Base-by-base conservation (phyloP, 2,888 invertebrate species). In the Acrobasis consociella region DNA sequence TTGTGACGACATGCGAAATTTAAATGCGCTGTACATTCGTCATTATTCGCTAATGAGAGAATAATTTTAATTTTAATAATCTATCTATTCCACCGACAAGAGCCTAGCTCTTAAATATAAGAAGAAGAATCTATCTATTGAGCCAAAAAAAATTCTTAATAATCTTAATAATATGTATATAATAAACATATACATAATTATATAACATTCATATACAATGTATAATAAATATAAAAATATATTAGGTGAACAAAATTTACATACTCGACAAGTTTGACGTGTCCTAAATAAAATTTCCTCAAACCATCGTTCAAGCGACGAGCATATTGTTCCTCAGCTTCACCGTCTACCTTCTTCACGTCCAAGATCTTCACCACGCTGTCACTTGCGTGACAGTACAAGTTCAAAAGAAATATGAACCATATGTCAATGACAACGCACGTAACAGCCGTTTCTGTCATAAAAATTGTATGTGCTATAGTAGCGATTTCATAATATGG, bases 401-500 rank as follows among this genome's bases (percentile, higher is more conserved):
- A 81, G 56, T 72, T 77, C 65, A 83, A 73, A 0, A 86, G 59
- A 1, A 85, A 46, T 16, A 85, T 74, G 58, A 86, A 88, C 86
- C 87, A 90, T 67, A 86, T 71, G 61, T 89, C 87, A 15, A 79
- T 64, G 0, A 75, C 61, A 2, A 83, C 67, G 9, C 81, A 72
- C 0, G 77, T 77, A 9, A 78, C 75, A 0, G 77, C 65, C 16
- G 81, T 72, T 63, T 80, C 71, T 8, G 78, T 68, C 15, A 89
- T 64, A 64, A 77, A 86, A 8, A 82, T 64, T 0, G 72, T 68
- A 61, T 90, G 89, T 0, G 88, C 59, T 0, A 80, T 42, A 66
- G 84, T 78, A 0, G 81, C 80, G 0, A 89, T 60, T 69, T 89
- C 88, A 42, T 81, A 83, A 58, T 77, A 87, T 0, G 90, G 89